A percentile compares a stretch with the other conserved stretches of the same genome.
phyloP scores from a whole-genome alignment of 2,113 vertebrate species.

The Hypanus sabinus region DNA sequence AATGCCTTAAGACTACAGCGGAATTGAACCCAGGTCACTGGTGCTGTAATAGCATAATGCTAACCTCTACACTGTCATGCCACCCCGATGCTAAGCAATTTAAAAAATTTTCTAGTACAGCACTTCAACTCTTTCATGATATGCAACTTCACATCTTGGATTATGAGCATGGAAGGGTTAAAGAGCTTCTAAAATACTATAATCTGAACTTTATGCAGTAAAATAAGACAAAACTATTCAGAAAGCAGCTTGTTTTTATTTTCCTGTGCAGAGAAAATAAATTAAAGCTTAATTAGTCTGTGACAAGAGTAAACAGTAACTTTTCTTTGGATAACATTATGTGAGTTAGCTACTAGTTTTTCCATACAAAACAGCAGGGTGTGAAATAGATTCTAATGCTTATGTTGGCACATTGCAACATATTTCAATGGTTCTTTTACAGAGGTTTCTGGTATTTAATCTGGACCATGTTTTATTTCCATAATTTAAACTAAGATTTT shows the following conservation, averaged over 20 bases:
- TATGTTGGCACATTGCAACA: slow-evolving; percentile 22
- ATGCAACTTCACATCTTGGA: neutral
- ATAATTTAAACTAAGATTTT: neutral
- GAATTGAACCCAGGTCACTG: no score
- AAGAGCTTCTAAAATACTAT: neutral
- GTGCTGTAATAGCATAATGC: no score
- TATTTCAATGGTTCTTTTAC: neutral
- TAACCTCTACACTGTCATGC: no score
- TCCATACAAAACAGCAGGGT: slow-evolving; percentile 36
- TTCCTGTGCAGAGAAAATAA: slow-evolving; percentile 29
- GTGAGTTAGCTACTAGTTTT: slow-evolving; percentile 15
- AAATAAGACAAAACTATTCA: slow-evolving; percentile 35
- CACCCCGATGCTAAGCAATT: neutral
- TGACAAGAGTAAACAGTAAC: slow-evolving; percentile 37
- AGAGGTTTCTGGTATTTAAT: slow-evolving; percentile 20
- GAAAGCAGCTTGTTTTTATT: slow-evolving; percentile 34
- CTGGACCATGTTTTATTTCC: slow-evolving; percentile 28
- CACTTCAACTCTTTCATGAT: neutral
- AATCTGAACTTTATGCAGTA: slow-evolving; percentile 39
- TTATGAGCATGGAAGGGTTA: neutral
- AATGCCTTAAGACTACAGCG: no score
- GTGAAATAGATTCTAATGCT: slow-evolving; percentile 34
- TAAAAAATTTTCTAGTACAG: neutral
- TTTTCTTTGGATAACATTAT: slow-evolving; percentile 37
- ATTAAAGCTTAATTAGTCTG: slow-evolving; percentile 12